These are phyloP conservation scores for Pangasius mekongensis DNA, from an alignment of 2,797 vertebrate species.

Conservation along the genomic window DNA sequence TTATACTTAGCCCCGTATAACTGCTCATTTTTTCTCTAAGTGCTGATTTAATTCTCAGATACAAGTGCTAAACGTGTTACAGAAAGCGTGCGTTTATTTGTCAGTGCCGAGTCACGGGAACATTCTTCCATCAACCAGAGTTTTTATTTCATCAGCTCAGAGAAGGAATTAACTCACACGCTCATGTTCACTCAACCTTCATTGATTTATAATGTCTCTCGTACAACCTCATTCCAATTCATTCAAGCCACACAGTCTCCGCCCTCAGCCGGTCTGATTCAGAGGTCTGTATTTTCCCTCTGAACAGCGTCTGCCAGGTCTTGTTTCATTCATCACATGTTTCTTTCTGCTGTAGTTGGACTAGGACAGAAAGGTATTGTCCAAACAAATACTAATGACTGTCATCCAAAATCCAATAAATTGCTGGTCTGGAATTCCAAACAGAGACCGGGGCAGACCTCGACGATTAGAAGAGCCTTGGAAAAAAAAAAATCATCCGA, in stretches of 20 bases:
- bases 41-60: not conserved
- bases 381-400: constrained; percentile 13
- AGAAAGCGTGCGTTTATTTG: not conserved
- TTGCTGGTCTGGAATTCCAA: constrained; percentile 11
- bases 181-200: constrained; percentile 7
- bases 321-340: not conserved
- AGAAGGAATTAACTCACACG: constrained; percentile 38
- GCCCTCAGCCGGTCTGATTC: not conserved
- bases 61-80: not conserved
- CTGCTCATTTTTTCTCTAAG: not conserved
- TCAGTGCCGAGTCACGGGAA: not conserved
- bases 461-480: not conserved
- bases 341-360: constrained; percentile 2
- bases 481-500: not conserved
- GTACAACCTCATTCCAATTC: constrained; percentile 20
- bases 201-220: constrained; percentile 41
- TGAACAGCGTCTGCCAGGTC: constrained; percentile 2
- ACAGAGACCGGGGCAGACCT: not conserved
- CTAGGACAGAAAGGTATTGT: constrained; percentile 11
- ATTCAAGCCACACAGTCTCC: constrained; percentile 5
- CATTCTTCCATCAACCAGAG: not conserved
- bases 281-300: not conserved
- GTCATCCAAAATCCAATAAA: constrained; percentile 26
- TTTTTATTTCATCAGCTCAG: constrained; percentile 25
- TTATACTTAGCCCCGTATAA: not conserved